phyloP scores from a whole-genome alignment of 2,888 invertebrate species.

The Platypus cylindrus region DNA sequence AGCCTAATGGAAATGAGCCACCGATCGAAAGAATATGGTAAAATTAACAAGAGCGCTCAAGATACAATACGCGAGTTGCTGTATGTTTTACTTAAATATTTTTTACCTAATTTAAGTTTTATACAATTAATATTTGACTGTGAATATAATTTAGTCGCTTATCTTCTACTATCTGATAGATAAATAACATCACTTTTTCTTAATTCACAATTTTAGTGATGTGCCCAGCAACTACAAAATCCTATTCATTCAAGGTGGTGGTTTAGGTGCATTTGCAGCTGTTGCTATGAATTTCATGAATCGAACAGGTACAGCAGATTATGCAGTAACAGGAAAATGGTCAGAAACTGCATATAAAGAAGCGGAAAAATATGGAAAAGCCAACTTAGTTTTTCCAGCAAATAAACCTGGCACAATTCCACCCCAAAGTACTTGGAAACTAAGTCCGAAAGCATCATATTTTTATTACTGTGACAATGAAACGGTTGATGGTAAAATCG shows the following conservation, averaged over 20 bases:
- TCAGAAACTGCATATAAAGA: slow-evolving; percentile 92
- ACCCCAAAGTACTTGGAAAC: slow-evolving; percentile 62
- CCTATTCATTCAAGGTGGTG: slow-evolving; percentile 89
- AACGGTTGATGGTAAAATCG: slow-evolving; percentile 79
- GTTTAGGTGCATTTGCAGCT: slow-evolving; percentile 89
- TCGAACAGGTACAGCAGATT: slow-evolving; percentile 69
- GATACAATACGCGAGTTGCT: slow-evolving; percentile 46
- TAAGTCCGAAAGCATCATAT: slow-evolving; percentile 83
- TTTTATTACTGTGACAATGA: slow-evolving; percentile 96
- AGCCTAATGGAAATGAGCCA: slow-evolving; percentile 94
- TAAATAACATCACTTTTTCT: too few species aligned
- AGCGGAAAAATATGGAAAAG: slow-evolving; percentile 83
- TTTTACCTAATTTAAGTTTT: too few species aligned
- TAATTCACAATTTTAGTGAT: slow-evolving; percentile 48
- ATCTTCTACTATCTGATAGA: too few species aligned
- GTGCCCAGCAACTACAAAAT: slow-evolving; percentile 89
- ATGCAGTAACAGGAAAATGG: slow-evolving; percentile 83
- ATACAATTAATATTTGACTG: too few species aligned
- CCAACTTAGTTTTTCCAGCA: slow-evolving; percentile 68
- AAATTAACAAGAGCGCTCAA: slow-evolving; percentile 59
- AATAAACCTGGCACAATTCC: slow-evolving; percentile 64
- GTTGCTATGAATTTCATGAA: slow-evolving; percentile 81
- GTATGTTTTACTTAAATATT: too few species aligned
- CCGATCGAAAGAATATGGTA: slow-evolving; percentile 69
- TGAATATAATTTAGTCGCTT: too few species aligned